Conservation (phyloP, 1,140 invertebrate genomes). For the Macrostomum lignano region DNA sequence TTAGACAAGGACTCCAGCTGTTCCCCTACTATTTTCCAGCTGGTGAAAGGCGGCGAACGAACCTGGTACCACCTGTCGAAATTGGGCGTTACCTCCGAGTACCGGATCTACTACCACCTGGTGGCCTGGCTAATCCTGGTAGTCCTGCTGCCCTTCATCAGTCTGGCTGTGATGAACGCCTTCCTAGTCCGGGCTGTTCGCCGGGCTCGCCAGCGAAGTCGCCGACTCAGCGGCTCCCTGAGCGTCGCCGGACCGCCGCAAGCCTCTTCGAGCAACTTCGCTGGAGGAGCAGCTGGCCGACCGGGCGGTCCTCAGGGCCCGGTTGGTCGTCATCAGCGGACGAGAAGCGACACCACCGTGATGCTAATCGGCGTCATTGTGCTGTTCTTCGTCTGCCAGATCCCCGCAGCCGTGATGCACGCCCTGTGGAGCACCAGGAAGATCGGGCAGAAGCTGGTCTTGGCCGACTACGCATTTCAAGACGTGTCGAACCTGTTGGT, state of each 20-base stretch:
- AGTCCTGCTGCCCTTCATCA: conserved; percentile 19
- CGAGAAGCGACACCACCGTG: conserved; percentile 22
- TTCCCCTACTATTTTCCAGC: too few relatives aligned
- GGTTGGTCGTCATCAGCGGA: conserved; percentile 15
- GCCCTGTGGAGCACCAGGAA: conserved; percentile 23
- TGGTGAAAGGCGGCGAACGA: too few relatives aligned
- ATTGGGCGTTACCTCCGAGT: conserved; percentile 14
- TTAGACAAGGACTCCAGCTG: too few relatives aligned
- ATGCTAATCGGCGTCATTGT: conserved; percentile 26
- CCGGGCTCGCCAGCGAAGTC: conserved; percentile 14
- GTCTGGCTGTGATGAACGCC: conserved; percentile 18
- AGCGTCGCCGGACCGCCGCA: too few relatives aligned
- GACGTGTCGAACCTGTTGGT: conserved; percentile 23
- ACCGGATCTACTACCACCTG: conserved; percentile 18
- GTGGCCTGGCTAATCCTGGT: conserved; percentile 18
- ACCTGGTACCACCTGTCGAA: conserved; percentile 13
- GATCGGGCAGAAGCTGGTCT: too few relatives aligned
- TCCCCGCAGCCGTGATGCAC: conserved; percentile 19
- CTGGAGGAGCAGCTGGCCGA: too few relatives aligned
- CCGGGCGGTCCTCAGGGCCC: too few relatives aligned
- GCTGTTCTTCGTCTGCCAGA: conserved; percentile 24
- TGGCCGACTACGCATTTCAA: conserved; percentile 12
- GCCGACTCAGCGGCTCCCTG: conserved; percentile 15
- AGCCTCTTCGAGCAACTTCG: too few relatives aligned
- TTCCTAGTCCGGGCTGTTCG: conserved; percentile 23